Percentiles rank a stretch among this genome's conserved stretches.
phyloP scores from a whole-genome alignment of 92 coral and sea anemone genomes.

The Ricordea florida region DNA sequence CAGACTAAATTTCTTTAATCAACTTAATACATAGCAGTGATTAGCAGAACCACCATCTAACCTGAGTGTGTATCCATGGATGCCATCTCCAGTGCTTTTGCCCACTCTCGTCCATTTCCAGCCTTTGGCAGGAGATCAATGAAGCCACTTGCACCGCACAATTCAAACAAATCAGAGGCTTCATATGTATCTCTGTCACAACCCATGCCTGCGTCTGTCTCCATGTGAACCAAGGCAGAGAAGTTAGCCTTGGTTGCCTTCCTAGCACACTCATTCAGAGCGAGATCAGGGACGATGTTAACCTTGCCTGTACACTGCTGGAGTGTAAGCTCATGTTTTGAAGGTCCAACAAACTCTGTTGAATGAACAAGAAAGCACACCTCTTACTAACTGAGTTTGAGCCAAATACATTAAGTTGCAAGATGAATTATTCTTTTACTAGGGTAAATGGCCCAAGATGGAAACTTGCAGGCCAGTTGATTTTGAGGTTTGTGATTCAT shows the following conservation, averaged over 20 bases:
- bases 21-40: not conserved
- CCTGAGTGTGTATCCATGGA: conserved; percentile 36
- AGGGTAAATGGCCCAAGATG: too few relatives aligned
- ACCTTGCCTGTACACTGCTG: conserved; percentile 80
- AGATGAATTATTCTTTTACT: too few relatives aligned
- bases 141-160: conserved; percentile 82
- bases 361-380: not conserved
- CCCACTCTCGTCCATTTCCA: conserved; percentile 77
- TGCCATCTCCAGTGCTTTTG: conserved; percentile 26
- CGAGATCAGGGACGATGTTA: conserved; percentile 59
- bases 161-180: conserved; percentile 78
- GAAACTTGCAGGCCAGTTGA: too few relatives aligned
- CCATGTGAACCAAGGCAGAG: conserved; percentile 68
- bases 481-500: too few relatives aligned
- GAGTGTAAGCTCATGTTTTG: conserved; percentile 37
- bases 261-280: conserved; percentile 69
- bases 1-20: too few relatives aligned
- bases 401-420: not conserved
- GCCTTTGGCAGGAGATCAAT: conserved; percentile 82
- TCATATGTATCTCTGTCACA: conserved; percentile 89
- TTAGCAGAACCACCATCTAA: not conserved
- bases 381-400: not conserved
- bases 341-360: conserved; percentile 68
- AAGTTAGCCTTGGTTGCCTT: conserved; percentile 59
- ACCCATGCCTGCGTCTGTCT: conserved; percentile 67